These are phyloP conservation scores for Sebastes taczanowskii DNA, from an alignment of 2,797 vertebrate species.

Conservation along the genomic window DNA sequence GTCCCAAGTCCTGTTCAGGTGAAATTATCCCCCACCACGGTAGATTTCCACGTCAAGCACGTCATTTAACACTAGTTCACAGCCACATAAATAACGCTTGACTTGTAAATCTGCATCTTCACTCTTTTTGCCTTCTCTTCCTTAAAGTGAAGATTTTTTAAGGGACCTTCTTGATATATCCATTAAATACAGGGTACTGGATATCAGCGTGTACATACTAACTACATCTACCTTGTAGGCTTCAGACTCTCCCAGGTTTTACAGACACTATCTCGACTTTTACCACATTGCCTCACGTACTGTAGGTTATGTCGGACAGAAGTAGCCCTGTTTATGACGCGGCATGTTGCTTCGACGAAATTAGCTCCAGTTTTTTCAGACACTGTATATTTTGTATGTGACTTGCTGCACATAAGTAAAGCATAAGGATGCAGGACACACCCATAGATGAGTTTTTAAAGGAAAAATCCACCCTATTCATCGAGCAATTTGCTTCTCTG, in stretches of 20 bases:
- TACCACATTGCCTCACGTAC: slow-evolving; percentile 59
- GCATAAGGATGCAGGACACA: slow-evolving; percentile 30
- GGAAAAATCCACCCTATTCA: slow-evolving; percentile 44
- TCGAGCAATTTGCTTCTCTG: not conserved
- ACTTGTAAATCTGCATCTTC: slow-evolving; percentile 65
- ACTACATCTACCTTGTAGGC: slow-evolving; percentile 28
- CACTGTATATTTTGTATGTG: slow-evolving; percentile 74
- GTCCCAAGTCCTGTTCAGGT: slow-evolving; percentile 50
- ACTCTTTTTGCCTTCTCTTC: slow-evolving; percentile 61
- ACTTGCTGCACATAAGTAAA: slow-evolving; percentile 63
- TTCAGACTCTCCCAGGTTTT: slow-evolving; percentile 40
- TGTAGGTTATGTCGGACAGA: slow-evolving; percentile 51
- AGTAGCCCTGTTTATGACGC: slow-evolving; percentile 51
- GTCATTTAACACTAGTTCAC: slow-evolving; percentile 41
- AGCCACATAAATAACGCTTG: slow-evolving; percentile 45
- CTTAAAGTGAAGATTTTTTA: slow-evolving; percentile 57
- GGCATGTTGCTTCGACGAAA: slow-evolving; percentile 46
- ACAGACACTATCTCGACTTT: slow-evolving; percentile 42
- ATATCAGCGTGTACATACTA: slow-evolving; percentile 62
- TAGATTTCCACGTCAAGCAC: slow-evolving; percentile 64
- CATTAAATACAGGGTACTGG: slow-evolving; percentile 72
- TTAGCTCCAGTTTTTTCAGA: slow-evolving; percentile 52
- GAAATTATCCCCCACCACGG: slow-evolving; percentile 15
- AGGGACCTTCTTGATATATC: slow-evolving; percentile 63
- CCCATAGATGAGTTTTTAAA: slow-evolving; percentile 35